Conservation (phyloP, 2,888 invertebrate genomes). For the Clostera curtula region DNA sequence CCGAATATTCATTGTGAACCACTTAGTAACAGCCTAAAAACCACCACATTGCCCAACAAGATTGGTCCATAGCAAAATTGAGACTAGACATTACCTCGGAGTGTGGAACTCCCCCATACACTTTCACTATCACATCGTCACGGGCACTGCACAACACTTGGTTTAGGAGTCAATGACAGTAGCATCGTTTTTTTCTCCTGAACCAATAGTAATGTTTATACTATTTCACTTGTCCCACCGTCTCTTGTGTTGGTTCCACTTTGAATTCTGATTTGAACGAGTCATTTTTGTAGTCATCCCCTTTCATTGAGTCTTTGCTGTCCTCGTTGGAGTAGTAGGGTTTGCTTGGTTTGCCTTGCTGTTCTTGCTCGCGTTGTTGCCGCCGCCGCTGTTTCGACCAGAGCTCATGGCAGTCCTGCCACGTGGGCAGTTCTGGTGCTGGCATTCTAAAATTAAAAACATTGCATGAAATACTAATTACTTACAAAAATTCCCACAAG, state of each 20-base stretch:
- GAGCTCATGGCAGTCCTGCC: slow-evolving; percentile 99
- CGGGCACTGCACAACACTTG: slow-evolving; percentile 25
- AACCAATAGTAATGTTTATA: slow-evolving; percentile 36
- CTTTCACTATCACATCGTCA: slow-evolving; percentile 12
- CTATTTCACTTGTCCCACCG: slow-evolving; percentile 60
- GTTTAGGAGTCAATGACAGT: slow-evolving; percentile 23
- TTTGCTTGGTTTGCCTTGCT: slow-evolving; percentile 56
- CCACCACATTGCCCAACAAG: too few relatives aligned
- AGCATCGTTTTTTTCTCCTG: slow-evolving; percentile 36
- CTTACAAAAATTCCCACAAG: too few relatives aligned
- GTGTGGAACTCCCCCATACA: slow-evolving; percentile 4
- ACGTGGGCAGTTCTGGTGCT: slow-evolving; percentile 89
- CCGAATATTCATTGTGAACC: too few relatives aligned
- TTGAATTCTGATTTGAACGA: slow-evolving; percentile 48
- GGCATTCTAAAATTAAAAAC: slow-evolving; percentile 82
- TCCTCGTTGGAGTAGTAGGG: slow-evolving; percentile 33
- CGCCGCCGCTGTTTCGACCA: slow-evolving; percentile 98
- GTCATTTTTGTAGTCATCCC: slow-evolving; percentile 40
- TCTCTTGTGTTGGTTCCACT: slow-evolving; percentile 39
- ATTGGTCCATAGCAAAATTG: too few relatives aligned
- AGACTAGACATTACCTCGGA: too few relatives aligned
- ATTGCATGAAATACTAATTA: too few relatives aligned
- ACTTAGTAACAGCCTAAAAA: too few relatives aligned
- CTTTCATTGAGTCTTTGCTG: slow-evolving; percentile 16
- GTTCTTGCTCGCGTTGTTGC: slow-evolving; percentile 86